Evolutionary conservation across 1,140 invertebrate genomes (phyloP).

Genomic region (Panagrolaimus sp.): DNA sequence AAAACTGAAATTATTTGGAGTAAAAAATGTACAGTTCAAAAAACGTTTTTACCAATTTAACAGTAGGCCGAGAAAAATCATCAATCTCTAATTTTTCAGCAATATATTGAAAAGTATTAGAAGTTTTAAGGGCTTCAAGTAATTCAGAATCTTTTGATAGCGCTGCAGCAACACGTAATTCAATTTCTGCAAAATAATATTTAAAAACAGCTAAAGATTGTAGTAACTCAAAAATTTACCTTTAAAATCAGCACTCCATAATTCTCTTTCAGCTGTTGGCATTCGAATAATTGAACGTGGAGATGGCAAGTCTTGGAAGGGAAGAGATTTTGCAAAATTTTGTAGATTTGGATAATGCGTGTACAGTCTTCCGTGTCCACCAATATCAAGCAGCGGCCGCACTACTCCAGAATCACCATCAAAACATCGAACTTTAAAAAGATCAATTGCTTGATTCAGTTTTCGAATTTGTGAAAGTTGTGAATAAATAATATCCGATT

Average conservation of each 20-base stretch:
- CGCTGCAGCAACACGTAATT: neutral
- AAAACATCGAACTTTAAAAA: neutral
- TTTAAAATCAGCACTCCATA: conserved; percentile 8
- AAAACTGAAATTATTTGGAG: neutral
- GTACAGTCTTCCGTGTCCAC: conserved; percentile 2
- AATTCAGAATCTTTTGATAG: neutral
- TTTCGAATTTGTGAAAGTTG: conserved; percentile 7
- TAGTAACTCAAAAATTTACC: no score
- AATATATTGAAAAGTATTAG: neutral
- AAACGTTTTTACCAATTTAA: neutral
- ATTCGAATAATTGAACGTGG: neutral
- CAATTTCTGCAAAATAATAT: no score
- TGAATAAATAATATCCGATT: neutral
- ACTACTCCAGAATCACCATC: neutral
- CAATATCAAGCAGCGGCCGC: neutral
- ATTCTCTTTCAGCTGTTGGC: neutral
- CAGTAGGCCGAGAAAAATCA: neutral
- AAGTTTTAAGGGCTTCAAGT: neutral
- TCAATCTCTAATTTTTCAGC: neutral
- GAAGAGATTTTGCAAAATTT: conserved; percentile 11
- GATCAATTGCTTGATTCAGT: conserved; percentile 4
- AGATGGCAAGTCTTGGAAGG: neutral
- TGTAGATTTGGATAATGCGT: neutral
- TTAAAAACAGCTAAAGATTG: no score
- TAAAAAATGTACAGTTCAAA: no score